phyloP scores from a whole-genome alignment of 1,140 invertebrate species.

The Sarcophaga bullata region DNA sequence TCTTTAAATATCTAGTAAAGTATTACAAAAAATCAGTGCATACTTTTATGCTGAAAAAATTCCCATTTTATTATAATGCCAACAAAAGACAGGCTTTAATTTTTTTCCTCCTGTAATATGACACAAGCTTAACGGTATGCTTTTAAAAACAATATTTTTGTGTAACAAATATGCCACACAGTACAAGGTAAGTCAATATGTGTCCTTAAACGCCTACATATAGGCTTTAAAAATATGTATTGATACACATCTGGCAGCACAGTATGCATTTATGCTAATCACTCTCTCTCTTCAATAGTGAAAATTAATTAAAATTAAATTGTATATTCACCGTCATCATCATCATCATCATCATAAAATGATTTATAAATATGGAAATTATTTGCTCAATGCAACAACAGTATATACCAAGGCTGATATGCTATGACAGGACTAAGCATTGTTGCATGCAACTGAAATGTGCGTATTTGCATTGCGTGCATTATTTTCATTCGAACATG shows the following conservation, averaged over 20 bases:
- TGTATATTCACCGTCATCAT: no score
- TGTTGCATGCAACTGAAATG: no score
- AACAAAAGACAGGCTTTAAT: background rate
- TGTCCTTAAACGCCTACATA: no score
- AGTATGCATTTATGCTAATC: slow-evolving; percentile 10
- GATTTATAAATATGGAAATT: slow-evolving; percentile 16
- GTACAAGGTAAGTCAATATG: no score
- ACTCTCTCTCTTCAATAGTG: slow-evolving; percentile 16
- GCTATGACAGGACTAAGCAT: no score
- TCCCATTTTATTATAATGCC: background rate
- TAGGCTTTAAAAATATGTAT: no score
- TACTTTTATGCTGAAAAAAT: background rate
- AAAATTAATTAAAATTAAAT: slow-evolving; percentile 27
- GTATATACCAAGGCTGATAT: no score
- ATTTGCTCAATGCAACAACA: background rate
- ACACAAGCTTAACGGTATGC: background rate
- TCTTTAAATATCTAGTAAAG: slow-evolving; percentile 19
- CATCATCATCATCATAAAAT: slow-evolving; percentile 11
- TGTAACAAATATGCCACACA: no score
- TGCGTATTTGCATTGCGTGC: no score
- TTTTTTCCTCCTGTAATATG: background rate
- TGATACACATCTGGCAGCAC: no score
- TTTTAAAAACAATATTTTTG: no score
- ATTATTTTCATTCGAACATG: no score
- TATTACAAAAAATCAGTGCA: slow-evolving; percentile 4